Percentiles rank a stretch among this genome's conserved stretches.
These are phyloP conservation scores for Carettochelys insculpta DNA, from an alignment of 2,113 vertebrate species.

Conservation along the genomic window DNA sequence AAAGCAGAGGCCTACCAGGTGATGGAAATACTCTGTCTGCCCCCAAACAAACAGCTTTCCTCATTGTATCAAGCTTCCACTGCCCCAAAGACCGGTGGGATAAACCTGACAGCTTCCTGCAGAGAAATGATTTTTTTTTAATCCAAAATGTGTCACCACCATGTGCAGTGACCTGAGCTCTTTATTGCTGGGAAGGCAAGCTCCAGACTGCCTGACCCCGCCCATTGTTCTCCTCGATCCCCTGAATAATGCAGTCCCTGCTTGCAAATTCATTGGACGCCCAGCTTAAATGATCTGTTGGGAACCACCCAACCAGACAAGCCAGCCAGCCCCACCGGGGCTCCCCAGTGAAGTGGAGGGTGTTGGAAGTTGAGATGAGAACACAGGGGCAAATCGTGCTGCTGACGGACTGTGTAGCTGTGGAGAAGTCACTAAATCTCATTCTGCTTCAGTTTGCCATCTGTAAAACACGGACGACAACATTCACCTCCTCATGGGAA, in stretches of 20 bases:
- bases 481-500: background rate
- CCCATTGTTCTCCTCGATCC: background rate
- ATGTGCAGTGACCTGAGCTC: background rate
- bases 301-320: background rate
- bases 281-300: background rate
- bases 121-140: background rate
- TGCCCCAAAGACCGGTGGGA: background rate
- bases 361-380: background rate
- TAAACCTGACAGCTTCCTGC: background rate
- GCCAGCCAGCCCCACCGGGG: background rate
- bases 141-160: background rate
- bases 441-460: background rate
- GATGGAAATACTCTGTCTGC: background rate
- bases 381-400: accelerated
- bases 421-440: background rate
- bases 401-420: background rate
- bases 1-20: background rate
- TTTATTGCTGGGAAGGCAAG: background rate
- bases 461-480: background rate
- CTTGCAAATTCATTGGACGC: background rate
- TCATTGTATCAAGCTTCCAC: background rate
- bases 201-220: background rate
- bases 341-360: background rate
- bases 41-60: background rate
- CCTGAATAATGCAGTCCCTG: background rate